Percentiles rank a stretch among this genome's conserved stretches.
These are phyloP conservation scores for Invenusta paracnida DNA, from an alignment of 2,888 invertebrate genomes.

Conservation along the genomic window DNA sequence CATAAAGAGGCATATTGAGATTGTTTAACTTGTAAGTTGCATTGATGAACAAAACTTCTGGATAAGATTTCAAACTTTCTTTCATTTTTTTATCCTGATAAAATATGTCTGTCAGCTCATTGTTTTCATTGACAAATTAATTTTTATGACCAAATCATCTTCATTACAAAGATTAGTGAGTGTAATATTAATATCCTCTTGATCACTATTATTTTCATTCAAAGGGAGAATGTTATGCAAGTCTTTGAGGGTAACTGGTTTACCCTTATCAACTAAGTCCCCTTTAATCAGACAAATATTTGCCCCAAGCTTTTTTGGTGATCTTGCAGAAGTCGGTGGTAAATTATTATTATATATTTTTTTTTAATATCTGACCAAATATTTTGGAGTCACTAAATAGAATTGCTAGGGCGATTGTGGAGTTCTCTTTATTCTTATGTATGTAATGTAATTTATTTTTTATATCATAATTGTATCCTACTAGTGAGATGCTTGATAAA, in stretches of 20 bases:
- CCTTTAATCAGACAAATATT: neutral
- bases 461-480: no score
- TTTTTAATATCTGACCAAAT: no score
- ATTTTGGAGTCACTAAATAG: no score
- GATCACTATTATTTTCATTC: neutral
- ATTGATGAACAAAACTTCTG: neutral
- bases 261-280: neutral
- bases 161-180: neutral
- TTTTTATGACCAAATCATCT: neutral
- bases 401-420: no score
- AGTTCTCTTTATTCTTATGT: no score
- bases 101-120: slow-evolving; percentile 16
- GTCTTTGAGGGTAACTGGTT: neutral
- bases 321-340: no score
- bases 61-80: slow-evolving; percentile 10
- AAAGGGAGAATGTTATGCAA: neutral
- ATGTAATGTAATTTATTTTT: no score
- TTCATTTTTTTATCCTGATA: slow-evolving; percentile 22
- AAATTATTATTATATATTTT: no score
- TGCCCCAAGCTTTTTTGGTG: no score
- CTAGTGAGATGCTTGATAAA: no score
- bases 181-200: neutral
- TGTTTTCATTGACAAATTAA: neutral
- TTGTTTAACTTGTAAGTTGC: neutral
- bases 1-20: neutral